These are phyloP conservation scores for Apolygus lucorum DNA, from an alignment of 1,140 invertebrate species.

Conservation along the genomic window DNA sequence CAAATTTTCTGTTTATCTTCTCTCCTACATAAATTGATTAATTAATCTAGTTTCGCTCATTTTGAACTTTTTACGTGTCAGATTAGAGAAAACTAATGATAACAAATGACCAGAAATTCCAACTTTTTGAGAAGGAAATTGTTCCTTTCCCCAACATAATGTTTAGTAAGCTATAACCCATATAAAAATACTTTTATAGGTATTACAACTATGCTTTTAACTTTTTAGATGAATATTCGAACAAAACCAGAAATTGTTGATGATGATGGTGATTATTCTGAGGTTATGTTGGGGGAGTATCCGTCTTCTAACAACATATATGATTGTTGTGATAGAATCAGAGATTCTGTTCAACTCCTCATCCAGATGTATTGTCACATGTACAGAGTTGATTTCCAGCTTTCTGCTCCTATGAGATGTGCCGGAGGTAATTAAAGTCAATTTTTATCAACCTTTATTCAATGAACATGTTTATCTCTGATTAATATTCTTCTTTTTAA, in stretches of 20 bases:
- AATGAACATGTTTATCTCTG: background rate
- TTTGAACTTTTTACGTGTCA: no score
- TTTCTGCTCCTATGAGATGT: slow-evolving; percentile 39
- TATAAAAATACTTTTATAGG: background rate
- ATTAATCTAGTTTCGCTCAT: no score
- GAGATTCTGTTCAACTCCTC: slow-evolving; percentile 61
- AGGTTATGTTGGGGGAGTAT: slow-evolving; percentile 47
- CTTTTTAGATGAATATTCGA: slow-evolving; percentile 40
- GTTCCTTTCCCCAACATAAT: no score
- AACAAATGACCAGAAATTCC: no score
- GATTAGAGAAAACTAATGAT: no score
- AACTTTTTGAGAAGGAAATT: no score
- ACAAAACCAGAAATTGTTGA: slow-evolving; percentile 39
- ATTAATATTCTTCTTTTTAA: slow-evolving; percentile 27
- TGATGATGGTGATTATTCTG: slow-evolving; percentile 51
- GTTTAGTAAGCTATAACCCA: no score
- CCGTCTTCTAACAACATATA: slow-evolving; percentile 46
- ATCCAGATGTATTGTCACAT: slow-evolving; percentile 72
- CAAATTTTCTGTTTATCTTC: no score
- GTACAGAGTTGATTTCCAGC: slow-evolving; percentile 73
- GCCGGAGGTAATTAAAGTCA: background rate
- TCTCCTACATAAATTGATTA: no score
- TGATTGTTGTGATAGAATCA: slow-evolving; percentile 55
- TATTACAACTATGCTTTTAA: background rate
- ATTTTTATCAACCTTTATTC: background rate